Evolutionary conservation across 37 sponge, comb jelly and placozoan species (phyloP).

Genomic region (Lycopodina hypogea): DNA sequence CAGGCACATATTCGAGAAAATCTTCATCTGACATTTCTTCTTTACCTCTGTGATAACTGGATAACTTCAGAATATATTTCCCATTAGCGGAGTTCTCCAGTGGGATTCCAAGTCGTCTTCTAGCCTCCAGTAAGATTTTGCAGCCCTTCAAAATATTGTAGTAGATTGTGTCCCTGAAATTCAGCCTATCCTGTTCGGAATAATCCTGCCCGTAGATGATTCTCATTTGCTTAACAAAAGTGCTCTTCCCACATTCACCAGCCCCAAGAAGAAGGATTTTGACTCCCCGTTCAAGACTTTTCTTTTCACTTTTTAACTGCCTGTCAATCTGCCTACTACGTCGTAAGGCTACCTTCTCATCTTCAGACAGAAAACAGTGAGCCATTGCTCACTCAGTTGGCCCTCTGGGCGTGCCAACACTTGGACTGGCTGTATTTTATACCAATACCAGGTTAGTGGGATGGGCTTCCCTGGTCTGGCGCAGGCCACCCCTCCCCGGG

Average conservation of each 20-base stretch:
- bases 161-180: constrained; percentile 75
- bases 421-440: no score
- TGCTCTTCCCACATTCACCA: constrained; percentile 97
- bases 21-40: constrained; percentile 58
- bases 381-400: background rate
- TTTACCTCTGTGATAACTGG: constrained; percentile 39
- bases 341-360: constrained; percentile 66
- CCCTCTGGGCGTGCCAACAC: no score
- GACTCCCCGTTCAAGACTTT: constrained; percentile 59
- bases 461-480: no score
- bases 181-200: constrained; percentile 56
- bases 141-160: constrained; percentile 84
- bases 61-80: constrained; percentile 37
- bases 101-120: constrained; percentile 60
- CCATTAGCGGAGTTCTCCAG: constrained; percentile 63
- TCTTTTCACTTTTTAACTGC: constrained; percentile 60
- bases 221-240: constrained; percentile 98
- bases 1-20: constrained; percentile 61
- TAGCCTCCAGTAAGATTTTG: constrained; percentile 74
- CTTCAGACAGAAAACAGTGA: constrained; percentile 58
- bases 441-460: no score
- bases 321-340: constrained; percentile 77
- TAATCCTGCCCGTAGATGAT: constrained; percentile 95
- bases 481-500: no score
- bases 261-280: constrained; percentile 95